Evolutionary conservation across 2,113 vertebrate genomes (phyloP).

Genomic region (Acanthisitta chloris): DNA sequence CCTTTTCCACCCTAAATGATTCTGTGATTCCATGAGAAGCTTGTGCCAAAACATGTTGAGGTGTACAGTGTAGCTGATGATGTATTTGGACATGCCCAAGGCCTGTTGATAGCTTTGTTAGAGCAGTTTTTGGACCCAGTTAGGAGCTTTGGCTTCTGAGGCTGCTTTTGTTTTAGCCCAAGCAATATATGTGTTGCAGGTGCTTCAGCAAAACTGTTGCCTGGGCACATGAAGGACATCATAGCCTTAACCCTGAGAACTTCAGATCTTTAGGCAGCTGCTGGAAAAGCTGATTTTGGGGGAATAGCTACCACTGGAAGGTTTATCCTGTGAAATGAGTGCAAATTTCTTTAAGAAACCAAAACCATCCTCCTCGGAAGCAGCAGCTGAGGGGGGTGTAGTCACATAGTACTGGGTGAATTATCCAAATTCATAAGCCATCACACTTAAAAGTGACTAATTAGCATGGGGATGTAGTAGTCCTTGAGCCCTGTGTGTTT

Average conservation of each 20-base stretch:
- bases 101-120: not conserved
- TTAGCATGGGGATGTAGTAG: not conserved
- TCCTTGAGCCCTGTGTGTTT: not conserved
- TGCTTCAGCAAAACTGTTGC: not conserved
- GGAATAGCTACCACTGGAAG: not conserved
- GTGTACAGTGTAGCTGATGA: not conserved
- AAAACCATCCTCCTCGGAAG: not conserved
- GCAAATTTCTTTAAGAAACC: not conserved
- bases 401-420: not conserved
- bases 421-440: not conserved
- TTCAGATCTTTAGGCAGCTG: not conserved
- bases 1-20: not conserved
- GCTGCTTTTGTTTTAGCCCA: not conserved
- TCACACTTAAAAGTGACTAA: not conserved
- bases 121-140: rapidly evolving
- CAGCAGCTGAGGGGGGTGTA: not conserved
- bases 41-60: rapidly evolving
- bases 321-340: not conserved
- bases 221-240: not conserved
- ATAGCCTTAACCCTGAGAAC: not conserved
- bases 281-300: not conserved
- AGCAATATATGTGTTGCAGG: not conserved
- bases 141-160: not conserved
- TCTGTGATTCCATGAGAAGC: not conserved
- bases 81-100: not conserved